phyloP scores from a whole-genome alignment of 2,113 vertebrate species.

The Callocephalon fimbriatum region DNA sequence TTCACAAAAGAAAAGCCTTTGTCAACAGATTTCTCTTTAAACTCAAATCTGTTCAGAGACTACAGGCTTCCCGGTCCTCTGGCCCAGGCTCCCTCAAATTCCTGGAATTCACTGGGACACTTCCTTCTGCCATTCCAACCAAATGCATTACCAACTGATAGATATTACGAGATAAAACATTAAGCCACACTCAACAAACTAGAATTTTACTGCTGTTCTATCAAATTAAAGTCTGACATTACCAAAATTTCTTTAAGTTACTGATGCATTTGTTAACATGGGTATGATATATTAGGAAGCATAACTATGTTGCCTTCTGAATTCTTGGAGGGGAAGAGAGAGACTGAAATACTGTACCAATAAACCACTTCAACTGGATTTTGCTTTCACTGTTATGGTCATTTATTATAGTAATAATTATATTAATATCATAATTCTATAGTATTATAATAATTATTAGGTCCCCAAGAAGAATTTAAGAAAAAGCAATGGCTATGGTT shows the following conservation, averaged over 20 bases:
- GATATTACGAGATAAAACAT: background rate
- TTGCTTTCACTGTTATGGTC: background rate
- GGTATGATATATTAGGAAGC: background rate
- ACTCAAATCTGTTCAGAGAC: background rate
- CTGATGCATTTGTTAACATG: background rate
- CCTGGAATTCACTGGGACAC: background rate
- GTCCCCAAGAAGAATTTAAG: background rate
- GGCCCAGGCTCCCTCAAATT: background rate
- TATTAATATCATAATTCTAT: background rate
- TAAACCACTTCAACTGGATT: background rate
- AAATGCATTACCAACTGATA: background rate
- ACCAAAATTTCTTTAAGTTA: background rate
- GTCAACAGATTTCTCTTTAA: background rate
- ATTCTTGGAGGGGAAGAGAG: background rate
- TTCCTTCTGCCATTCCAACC: background rate
- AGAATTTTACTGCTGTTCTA: background rate
- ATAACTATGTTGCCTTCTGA: background rate
- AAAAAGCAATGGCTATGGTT: background rate
- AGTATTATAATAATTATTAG: background rate
- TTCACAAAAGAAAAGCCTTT: background rate
- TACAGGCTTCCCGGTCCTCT: background rate
- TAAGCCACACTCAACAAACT: background rate
- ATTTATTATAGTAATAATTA: background rate
- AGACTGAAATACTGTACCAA: background rate
- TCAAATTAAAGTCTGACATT: background rate